Evolutionary conservation across 2,888 invertebrate species (phyloP).

Genomic region (Apotomis turbidana): DNA sequence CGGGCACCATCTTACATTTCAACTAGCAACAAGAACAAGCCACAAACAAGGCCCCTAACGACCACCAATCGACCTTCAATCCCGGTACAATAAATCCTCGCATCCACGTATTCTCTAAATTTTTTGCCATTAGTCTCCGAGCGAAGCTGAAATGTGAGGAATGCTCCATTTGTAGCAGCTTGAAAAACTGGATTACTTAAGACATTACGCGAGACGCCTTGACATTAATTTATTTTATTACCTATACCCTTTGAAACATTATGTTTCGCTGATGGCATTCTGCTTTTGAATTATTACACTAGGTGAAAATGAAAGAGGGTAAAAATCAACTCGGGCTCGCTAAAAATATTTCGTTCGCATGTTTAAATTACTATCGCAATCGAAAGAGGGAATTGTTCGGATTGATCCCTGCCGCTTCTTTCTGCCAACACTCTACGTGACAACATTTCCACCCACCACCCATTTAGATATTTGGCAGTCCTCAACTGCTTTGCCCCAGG

Average conservation of each 20-base stretch:
- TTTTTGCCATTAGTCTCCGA: neutral
- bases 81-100: neutral
- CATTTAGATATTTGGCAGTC: no score
- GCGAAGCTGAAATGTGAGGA: neutral
- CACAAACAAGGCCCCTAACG: neutral
- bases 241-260: neutral
- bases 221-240: neutral
- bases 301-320: neutral
- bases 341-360: no score
- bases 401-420: no score
- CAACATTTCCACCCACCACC: no score
- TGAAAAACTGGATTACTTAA: constrained; percentile 1
- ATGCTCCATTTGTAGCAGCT: neutral
- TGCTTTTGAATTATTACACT: neutral
- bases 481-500: no score
- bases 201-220: neutral
- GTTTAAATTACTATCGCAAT: no score
- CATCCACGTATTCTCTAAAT: neutral
- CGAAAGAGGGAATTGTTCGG: no score
- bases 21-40: neutral
- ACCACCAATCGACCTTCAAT: neutral
- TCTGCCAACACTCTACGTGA: no score
- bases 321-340: neutral
- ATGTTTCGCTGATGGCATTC: no score
- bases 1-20: neutral